A percentile compares a stretch with the other conserved stretches of the same genome.
Evolutionary conservation across 2,113 vertebrate genomes (phyloP).

Genomic region (Charadrius vociferus): DNA sequence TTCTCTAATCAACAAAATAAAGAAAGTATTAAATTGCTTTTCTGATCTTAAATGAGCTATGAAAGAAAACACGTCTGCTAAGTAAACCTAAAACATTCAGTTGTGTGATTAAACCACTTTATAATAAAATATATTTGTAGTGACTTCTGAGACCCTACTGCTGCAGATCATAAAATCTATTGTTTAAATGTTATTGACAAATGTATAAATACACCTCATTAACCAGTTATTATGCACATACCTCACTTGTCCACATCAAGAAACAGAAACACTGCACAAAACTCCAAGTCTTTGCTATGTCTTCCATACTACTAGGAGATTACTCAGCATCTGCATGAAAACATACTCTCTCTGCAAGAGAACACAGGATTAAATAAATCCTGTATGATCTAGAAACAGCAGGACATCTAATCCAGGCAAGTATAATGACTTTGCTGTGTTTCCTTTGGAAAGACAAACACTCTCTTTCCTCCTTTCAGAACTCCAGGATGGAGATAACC

Average conservation of each 20-base stretch:
- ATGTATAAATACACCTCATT: not conserved
- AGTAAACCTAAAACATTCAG: not conserved
- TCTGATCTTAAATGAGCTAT: constrained; percentile 13
- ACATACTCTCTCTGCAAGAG: not conserved
- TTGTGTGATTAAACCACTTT: not conserved
- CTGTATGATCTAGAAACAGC: not conserved
- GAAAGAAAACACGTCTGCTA: not conserved
- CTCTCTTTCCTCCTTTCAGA: not conserved
- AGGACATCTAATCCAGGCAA: not conserved
- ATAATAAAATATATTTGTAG: not conserved
- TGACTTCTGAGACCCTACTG: not conserved
- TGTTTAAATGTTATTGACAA: not conserved
- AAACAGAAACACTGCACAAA: not conserved
- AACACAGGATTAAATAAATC: constrained; percentile 30
- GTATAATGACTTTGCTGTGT: not conserved
- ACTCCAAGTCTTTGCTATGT: not conserved
- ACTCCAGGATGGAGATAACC: not conserved
- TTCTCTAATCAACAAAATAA: constrained; percentile 27
- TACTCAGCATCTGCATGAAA: not conserved
- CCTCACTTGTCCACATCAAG: not conserved
- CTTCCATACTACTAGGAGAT: not conserved
- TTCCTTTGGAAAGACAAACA: not conserved
- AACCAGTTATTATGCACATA: not conserved
- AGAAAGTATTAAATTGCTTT: not conserved
- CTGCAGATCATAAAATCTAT: not conserved